Evolutionary conservation across 1,140 invertebrate species (phyloP).

Genomic region (Ceratosolen solmsi): DNA sequence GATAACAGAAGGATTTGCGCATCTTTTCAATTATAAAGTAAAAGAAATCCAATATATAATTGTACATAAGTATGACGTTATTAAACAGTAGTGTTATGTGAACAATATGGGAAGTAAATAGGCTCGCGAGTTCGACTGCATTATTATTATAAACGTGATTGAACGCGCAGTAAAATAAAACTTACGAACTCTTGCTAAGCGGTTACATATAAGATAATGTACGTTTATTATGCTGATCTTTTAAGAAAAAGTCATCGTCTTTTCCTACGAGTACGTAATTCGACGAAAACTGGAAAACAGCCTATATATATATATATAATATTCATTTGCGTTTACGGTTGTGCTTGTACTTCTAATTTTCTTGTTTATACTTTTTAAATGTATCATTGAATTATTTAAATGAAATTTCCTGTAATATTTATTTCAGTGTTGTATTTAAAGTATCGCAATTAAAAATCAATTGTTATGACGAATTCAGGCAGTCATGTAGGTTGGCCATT

Average conservation of each 20-base stretch:
- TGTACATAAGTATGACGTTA: conserved; percentile 41
- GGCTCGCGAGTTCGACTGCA: conserved; percentile 3
- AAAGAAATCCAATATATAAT: conserved; percentile 27
- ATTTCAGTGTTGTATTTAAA: conserved; percentile 43
- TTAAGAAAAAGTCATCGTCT: conserved; percentile 2
- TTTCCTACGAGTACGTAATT: conserved; percentile 18
- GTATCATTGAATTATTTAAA: conserved; percentile 22
- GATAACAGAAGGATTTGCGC: conserved; percentile 15
- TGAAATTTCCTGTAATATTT: conserved; percentile 41
- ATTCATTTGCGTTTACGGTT: conserved; percentile 31
- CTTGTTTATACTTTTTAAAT: conserved; percentile 33
- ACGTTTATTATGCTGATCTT: conserved; percentile 18
- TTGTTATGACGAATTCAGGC: conserved; percentile 41
- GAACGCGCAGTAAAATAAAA: conserved; percentile 21
- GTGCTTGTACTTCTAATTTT: conserved; percentile 33
- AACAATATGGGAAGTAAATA: conserved; percentile 9
- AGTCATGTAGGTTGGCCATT: conserved; percentile 2
- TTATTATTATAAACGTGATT: conserved; percentile 26
- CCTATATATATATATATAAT: conserved; percentile 3
- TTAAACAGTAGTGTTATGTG: conserved; percentile 15
- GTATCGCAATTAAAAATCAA: conserved; percentile 39
- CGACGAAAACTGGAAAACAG: conserved; percentile 28
- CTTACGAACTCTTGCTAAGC: conserved; percentile 26
- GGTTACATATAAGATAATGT: conserved; percentile 21
- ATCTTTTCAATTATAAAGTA: background rate